Conservation (phyloP, 2,113 vertebrate species). For the Atrichornis clamosus region DNA sequence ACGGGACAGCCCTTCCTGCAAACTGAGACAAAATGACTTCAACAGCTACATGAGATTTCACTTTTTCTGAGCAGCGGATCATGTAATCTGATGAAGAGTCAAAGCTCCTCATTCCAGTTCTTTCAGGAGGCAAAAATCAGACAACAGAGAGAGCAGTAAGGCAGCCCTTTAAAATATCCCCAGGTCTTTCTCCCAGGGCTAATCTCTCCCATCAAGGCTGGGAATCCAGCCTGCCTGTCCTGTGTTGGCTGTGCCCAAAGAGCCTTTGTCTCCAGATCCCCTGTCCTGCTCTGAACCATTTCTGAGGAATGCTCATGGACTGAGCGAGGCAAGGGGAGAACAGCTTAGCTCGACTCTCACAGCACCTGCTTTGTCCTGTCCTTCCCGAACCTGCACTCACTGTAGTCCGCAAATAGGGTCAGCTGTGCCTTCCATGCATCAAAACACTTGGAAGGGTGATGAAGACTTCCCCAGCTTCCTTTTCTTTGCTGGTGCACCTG, state of each 20-base stretch:
- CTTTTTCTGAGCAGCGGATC: neutral
- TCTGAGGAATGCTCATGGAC: neutral
- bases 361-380: neutral
- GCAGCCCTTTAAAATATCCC: neutral
- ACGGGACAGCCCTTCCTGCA: neutral
- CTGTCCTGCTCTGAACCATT: neutral
- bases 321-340: neutral
- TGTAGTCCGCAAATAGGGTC: fast-evolving
- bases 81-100: neutral
- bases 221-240: neutral
- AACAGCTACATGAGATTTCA: neutral
- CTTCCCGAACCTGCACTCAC: neutral
- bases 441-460: neutral
- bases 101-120: neutral
- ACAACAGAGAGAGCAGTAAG: neutral
- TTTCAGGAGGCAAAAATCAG: neutral
- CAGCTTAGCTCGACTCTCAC: neutral
- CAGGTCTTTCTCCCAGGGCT: neutral
- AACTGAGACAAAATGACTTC: neutral
- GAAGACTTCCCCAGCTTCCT: neutral
- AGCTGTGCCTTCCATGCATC: neutral
- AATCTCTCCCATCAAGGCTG: neutral
- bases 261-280: neutral
- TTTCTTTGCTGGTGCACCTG: neutral
- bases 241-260: fast-evolving